A percentile compares a stretch with the other conserved stretches of the same genome.
Evolutionary conservation across 2,888 invertebrate genomes (phyloP).

Genomic region (Nephrotoma guestfalica): DNA sequence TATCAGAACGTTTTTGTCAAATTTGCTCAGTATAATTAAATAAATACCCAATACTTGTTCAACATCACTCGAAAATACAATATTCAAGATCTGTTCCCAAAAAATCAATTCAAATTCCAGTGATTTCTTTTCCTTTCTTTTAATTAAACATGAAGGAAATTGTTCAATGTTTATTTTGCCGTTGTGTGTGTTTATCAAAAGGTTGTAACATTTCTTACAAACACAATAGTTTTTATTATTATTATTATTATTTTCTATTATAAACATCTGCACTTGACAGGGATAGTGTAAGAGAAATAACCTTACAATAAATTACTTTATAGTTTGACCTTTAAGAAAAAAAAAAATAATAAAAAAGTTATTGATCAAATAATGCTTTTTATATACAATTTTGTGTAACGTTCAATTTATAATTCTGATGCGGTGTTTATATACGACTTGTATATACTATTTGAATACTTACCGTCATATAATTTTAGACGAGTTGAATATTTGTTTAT

Average conservation of each 20-base stretch:
- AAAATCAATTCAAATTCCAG: not conserved
- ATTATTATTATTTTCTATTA: not conserved
- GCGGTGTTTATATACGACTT: not conserved
- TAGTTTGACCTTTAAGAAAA: not conserved
- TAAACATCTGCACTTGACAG: not conserved
- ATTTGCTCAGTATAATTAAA: not conserved
- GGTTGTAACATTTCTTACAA: not conserved
- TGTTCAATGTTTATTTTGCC: not conserved
- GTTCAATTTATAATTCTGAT: not conserved
- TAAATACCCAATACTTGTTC: not conserved
- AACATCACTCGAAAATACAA: not conserved
- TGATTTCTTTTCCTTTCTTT: not conserved
- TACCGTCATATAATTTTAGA: not conserved
- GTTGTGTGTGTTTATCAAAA: not conserved
- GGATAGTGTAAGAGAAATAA: not conserved
- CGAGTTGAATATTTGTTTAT: not conserved
- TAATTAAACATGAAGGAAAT: not conserved
- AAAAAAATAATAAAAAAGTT: not conserved
- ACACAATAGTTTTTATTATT: not conserved
- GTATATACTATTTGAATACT: not conserved
- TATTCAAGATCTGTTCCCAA: not conserved
- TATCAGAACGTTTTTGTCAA: not conserved
- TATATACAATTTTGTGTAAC: not conserved
- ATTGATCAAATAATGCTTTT: not conserved
- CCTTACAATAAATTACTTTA: not conserved